Conservation (phyloP, 2,888 invertebrate genomes). For the Schrankia costaestrigalis region DNA sequence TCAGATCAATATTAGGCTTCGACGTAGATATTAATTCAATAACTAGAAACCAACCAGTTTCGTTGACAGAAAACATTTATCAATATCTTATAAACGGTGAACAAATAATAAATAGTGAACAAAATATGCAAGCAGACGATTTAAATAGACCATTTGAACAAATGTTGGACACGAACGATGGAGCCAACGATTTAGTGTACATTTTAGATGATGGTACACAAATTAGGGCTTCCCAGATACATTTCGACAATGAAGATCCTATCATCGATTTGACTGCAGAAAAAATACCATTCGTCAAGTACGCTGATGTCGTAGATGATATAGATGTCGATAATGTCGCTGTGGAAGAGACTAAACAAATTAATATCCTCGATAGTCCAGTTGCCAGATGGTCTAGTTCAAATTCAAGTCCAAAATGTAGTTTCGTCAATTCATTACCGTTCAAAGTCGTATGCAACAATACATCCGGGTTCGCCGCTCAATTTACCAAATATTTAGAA, state of each 20-base stretch:
- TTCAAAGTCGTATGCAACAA: slow-evolving; percentile 67
- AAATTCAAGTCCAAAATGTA: slow-evolving; percentile 52
- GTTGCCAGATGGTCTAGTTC: slow-evolving; percentile 45
- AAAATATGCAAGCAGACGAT: slow-evolving; percentile 32
- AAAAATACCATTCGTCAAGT: slow-evolving; percentile 65
- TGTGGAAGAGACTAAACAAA: slow-evolving; percentile 44
- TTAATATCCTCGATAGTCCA: slow-evolving; percentile 64
- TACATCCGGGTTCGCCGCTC: slow-evolving; percentile 61
- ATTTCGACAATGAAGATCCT: slow-evolving; percentile 72
- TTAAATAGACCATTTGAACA: slow-evolving; percentile 37
- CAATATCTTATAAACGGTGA: slow-evolving; percentile 62
- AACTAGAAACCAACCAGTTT: slow-evolving; percentile 62
- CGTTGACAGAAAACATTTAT: slow-evolving; percentile 64
- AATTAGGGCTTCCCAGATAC: slow-evolving; percentile 71
- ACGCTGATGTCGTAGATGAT: slow-evolving; percentile 41
- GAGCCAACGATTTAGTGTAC: slow-evolving; percentile 51
- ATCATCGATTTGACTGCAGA: slow-evolving; percentile 60
- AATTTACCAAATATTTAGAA: slow-evolving; percentile 65
- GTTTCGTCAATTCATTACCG: slow-evolving; percentile 61
- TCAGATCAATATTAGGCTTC: slow-evolving; percentile 60
- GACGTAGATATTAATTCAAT: slow-evolving; percentile 66
- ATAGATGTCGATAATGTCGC: slow-evolving; percentile 28
- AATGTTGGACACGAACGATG: slow-evolving; percentile 39
- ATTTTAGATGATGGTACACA: slow-evolving; percentile 72
- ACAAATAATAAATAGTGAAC: slow-evolving; percentile 57